Percentiles rank a stretch among this genome's conserved stretches.
phyloP scores from a whole-genome alignment of 2,797 vertebrate genomes.

The Karalla daura region DNA sequence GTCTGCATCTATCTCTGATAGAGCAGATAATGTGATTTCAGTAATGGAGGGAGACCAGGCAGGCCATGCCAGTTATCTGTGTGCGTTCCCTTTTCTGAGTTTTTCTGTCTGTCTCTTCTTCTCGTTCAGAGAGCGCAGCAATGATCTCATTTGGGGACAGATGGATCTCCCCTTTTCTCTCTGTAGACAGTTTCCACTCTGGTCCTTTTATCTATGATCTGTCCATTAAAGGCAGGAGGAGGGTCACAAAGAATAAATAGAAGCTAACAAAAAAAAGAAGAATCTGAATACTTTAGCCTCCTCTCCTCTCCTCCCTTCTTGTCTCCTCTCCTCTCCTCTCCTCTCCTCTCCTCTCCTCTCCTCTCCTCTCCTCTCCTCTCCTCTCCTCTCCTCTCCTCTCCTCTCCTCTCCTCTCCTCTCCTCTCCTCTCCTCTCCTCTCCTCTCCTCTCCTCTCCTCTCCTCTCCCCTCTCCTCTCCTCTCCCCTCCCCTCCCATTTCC shows the following conservation, averaged over 20 bases:
- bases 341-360: no score
- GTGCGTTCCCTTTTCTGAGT: background rate
- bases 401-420: background rate
- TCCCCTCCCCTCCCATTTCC: conserved; percentile 14
- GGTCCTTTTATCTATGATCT: conserved; percentile 44
- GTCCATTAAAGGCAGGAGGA: conserved; percentile 26
- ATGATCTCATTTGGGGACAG: conserved; percentile 38
- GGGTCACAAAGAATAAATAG: conserved; percentile 9
- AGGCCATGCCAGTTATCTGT: background rate
- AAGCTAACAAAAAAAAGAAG: conserved; percentile 11
- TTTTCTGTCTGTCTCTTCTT: conserved; percentile 19
- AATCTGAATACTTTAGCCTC: conserved; percentile 6
- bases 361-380: conserved; percentile 12
- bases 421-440: conserved; percentile 8
- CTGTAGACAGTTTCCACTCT: conserved; percentile 30
- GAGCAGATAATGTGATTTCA: conserved; percentile 28
- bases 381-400: conserved; percentile 3
- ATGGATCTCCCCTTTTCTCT: conserved; percentile 37
- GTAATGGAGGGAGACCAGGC: conserved; percentile 26
- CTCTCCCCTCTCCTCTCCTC: conserved; percentile 2
- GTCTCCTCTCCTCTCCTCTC: background rate
- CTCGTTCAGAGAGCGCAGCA: background rate
- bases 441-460: background rate
- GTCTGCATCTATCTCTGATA: conserved; percentile 29
- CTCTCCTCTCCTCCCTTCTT: conserved; percentile 11